Conservation (phyloP, 2,797 vertebrate species). For the Meda fulgida region DNA sequence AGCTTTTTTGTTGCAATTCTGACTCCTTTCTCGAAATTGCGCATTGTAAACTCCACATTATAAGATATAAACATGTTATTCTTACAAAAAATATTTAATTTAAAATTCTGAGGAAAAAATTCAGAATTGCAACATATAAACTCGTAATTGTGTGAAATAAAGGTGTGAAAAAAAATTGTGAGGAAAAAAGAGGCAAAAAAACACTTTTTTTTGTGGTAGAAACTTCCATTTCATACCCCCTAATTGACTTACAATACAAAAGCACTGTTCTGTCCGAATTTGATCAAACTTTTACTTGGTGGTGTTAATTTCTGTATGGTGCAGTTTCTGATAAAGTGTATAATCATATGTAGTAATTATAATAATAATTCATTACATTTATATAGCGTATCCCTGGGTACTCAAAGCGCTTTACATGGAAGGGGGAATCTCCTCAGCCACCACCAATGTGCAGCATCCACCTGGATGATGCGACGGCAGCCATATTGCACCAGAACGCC, state of each 20-base stretch:
- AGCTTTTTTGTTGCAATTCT: not conserved
- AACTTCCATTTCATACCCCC: not conserved
- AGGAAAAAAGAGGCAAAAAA: not conserved
- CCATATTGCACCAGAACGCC: no score
- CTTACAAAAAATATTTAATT: not conserved
- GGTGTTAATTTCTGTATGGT: not conserved
- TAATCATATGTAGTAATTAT: not conserved
- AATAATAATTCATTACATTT: no score
- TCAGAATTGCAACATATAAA: not conserved
- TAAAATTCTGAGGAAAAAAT: not conserved
- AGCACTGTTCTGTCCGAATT: not conserved
- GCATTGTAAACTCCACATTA: not conserved
- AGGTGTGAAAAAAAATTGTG: not conserved
- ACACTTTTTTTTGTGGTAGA: not conserved
- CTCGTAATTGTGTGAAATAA: not conserved
- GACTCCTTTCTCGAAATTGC: not conserved
- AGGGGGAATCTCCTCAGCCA: no score
- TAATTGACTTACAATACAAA: not conserved
- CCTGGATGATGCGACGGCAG: no score
- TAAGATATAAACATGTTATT: not conserved
- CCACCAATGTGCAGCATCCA: no score
- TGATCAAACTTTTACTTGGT: not conserved
- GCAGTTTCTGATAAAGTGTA: not conserved
- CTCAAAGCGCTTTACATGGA: no score
- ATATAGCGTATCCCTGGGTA: no score